A percentile compares a stretch with the other conserved stretches of the same genome.
Conservation (phyloP, 1,140 invertebrate species). For the Plectrocnemia conspersa region DNA sequence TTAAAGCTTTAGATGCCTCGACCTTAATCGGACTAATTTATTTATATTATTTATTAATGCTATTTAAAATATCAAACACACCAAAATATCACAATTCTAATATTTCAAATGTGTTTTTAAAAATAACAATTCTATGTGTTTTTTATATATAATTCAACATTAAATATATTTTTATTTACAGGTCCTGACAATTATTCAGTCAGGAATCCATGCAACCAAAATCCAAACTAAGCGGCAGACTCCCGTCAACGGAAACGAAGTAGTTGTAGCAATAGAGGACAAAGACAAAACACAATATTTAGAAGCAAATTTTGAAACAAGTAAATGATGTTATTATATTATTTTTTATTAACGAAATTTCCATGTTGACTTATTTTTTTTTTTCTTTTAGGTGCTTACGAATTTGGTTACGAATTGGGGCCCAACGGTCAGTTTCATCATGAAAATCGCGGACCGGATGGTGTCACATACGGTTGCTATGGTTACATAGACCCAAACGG, state of each 20-base stretch:
- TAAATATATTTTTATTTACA: conserved; percentile 15
- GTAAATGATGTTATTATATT: conserved; percentile 43
- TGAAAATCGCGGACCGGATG: conserved; percentile 66
- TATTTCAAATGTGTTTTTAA: too few species aligned
- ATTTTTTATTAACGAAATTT: not conserved
- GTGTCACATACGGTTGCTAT: conserved; percentile 74
- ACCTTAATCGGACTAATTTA: too few species aligned
- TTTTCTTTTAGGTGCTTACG: conserved; percentile 57
- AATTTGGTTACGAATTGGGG: conserved; percentile 68
- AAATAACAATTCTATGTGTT: too few species aligned
- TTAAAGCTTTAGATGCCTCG: too few species aligned
- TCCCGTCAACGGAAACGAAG: conserved; percentile 40
- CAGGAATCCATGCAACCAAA: conserved; percentile 8
- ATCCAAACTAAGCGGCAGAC: not conserved
- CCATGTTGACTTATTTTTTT: not conserved
- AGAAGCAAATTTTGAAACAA: conserved; percentile 64
- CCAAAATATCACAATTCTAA: too few species aligned
- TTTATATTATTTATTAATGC: too few species aligned
- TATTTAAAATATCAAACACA: too few species aligned
- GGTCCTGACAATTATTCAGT: conserved; percentile 23
- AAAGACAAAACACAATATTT: conserved; percentile 65
- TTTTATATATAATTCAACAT: not conserved
- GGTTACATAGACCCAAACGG: conserved; percentile 68
- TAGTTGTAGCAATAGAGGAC: conserved; percentile 62
- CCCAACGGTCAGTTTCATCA: conserved; percentile 73